phyloP scores from a whole-genome alignment of 1,140 invertebrate genomes.

The Lepidurus packardi region DNA sequence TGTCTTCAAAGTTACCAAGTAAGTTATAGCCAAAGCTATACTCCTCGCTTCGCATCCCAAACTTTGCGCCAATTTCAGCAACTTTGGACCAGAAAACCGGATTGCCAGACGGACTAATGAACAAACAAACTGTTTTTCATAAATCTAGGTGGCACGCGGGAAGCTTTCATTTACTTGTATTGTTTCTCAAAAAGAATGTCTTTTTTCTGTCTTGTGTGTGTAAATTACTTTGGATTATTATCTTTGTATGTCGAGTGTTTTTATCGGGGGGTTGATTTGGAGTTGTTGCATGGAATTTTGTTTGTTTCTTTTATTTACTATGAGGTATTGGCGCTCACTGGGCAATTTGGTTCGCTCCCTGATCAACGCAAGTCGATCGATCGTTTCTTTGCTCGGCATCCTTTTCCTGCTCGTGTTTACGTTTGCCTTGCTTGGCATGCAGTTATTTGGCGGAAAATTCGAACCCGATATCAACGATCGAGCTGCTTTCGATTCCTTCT shows the following conservation, averaged over 20 bases:
- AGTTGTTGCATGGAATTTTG: background rate
- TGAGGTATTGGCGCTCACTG: conserved; percentile 55
- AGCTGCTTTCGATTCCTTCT: conserved; percentile 35
- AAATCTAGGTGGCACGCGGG: too few relatives aligned
- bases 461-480: conserved; percentile 24
- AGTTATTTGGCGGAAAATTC: conserved; percentile 39
- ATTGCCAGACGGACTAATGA: too few relatives aligned
- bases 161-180: too few relatives aligned
- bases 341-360: conserved; percentile 59
- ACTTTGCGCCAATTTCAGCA: too few relatives aligned
- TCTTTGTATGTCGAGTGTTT: background rate
- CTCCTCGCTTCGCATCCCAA: too few relatives aligned
- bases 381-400: conserved; percentile 59
- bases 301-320: background rate
- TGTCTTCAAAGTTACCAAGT: conserved; percentile 96
- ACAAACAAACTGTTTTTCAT: too few relatives aligned
- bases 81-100: too few relatives aligned
- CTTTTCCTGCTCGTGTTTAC: conserved; percentile 66
- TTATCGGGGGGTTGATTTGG: background rate
- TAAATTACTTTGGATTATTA: background rate
- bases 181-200: too few relatives aligned
- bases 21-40: conserved; percentile 44
- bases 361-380: conserved; percentile 59
- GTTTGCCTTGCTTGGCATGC: conserved; percentile 61
- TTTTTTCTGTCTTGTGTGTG: background rate